Evolutionary conservation across 2,113 vertebrate species (phyloP).

Genomic region (Mus pahari): DNA sequence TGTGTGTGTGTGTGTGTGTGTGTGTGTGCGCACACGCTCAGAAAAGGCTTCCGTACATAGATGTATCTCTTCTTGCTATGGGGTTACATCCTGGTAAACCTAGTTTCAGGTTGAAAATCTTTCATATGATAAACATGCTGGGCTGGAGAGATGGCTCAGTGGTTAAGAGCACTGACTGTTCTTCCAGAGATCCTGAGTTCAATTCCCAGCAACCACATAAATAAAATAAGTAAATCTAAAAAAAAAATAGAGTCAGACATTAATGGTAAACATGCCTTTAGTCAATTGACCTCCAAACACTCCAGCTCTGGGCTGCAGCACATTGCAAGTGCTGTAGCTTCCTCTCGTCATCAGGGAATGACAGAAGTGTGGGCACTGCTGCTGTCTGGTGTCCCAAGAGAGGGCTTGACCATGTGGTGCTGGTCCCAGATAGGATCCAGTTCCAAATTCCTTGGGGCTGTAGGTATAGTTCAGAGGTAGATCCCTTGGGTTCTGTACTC

Average conservation of each 20-base stretch:
- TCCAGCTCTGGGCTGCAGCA: background rate
- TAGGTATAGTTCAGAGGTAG: background rate
- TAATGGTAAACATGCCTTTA: background rate
- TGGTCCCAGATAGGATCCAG: background rate
- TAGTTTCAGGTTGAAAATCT: background rate
- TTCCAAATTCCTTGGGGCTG: background rate
- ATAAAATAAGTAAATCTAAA: too few relatives aligned
- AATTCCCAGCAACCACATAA: too few relatives aligned
- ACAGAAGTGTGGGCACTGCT: background rate
- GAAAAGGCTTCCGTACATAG: background rate
- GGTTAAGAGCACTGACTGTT: too few relatives aligned
- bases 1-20: background rate
- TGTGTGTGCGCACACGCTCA: background rate
- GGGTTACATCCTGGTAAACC: background rate
- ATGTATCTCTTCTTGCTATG: background rate
- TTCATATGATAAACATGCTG: background rate
- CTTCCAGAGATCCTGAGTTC: too few relatives aligned
- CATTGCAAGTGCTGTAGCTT: too few relatives aligned
- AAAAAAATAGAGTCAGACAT: too few relatives aligned
- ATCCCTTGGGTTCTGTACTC: background rate
- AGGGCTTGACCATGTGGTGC: background rate
- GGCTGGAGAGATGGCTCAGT: too few relatives aligned
- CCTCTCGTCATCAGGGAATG: background rate
- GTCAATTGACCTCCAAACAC: background rate
- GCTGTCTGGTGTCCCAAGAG: background rate